Evolutionary conservation across 2,888 invertebrate species (phyloP), one percentile per base, ranked within the genome.

Genomic region (Caenorhabditis macrosperma): DNA sequence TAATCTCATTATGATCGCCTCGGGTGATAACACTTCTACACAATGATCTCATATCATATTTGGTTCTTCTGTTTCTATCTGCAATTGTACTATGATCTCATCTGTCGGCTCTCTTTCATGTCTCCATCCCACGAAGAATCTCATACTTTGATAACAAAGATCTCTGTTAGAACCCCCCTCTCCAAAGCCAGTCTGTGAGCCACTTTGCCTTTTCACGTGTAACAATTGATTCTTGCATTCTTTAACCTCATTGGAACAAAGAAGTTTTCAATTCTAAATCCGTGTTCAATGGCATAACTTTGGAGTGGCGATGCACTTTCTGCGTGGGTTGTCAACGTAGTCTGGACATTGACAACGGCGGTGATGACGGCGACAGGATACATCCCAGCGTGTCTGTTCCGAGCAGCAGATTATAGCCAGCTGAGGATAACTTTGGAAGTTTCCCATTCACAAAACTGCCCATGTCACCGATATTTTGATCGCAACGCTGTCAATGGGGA

Each of bases 31-130:
- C 30, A 55, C 52, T 63, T 57, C 63, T 57, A 63, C 30, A 46
- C 63, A 57, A 57, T 63, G 72, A 72, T 72, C 72, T 72, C 63
- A 72, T 30, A 48, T 72, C 63, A 63, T 63, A 72, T 57, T 72
- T 57, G 63, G 63, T 72, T 72, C 69, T 69, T 60, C 52, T 69
- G 69, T 69, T 57, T 33, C 61, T 44, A 44, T 55, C 41, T 17
- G 28, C 30, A 72, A 72, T 72, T 72, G 72, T 72, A 72, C 55
- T 57, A 33, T 57, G 63, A 72, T 72, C 72, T 71, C 71, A 30
- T 30, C 35, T 17, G 20, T 41, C 38, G 55, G 30, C 55, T 57
- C 57, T 38, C 17, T n/a, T 33, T 10, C 20, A 5, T 33, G 22
- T 57, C 57, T 41, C 57, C 41, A 44, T 30, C 28, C 55, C 72